Conservation (phyloP, 2,888 invertebrate genomes). For the Nowickia ferox region DNA sequence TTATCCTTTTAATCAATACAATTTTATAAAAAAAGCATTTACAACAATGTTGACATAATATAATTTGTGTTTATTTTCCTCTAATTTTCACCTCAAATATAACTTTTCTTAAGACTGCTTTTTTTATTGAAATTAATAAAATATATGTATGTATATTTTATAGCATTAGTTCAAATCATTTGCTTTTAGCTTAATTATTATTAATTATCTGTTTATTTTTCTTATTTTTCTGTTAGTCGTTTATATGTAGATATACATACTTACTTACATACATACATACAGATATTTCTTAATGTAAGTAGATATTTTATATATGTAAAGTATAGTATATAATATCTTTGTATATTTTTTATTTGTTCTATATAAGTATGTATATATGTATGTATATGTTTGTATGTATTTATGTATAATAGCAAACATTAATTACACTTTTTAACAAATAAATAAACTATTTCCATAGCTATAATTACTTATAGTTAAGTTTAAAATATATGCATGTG, state of each 20-base stretch:
- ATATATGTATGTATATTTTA: constrained; percentile 50
- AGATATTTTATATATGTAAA: constrained; percentile 36
- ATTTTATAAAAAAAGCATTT: constrained; percentile 72
- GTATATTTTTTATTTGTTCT: constrained; percentile 56
- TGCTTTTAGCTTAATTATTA: constrained; percentile 69
- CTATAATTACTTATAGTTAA: constrained; percentile 68
- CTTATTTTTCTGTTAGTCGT: constrained; percentile 44
- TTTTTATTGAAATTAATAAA: constrained; percentile 55
- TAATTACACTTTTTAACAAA: constrained; percentile 63
- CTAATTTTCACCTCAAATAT: constrained; percentile 58
- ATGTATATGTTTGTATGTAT: constrained; percentile 39
- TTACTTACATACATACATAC: constrained; percentile 34
- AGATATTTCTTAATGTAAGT: constrained; percentile 50
- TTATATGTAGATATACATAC: constrained; percentile 54
- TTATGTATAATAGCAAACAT: constrained; percentile 65
- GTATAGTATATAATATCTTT: constrained; percentile 47
- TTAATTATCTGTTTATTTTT: constrained; percentile 37
- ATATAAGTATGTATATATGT: constrained; percentile 13
- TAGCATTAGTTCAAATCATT: constrained; percentile 63
- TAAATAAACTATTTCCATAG: constrained; percentile 69
- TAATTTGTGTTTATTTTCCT: constrained; percentile 51
- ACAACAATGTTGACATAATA: constrained; percentile 69
- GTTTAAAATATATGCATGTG: constrained; percentile 62
- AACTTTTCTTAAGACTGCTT: constrained; percentile 62
- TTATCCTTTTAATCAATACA: constrained; percentile 62